A percentile compares a stretch with the other conserved stretches of the same genome.
These are phyloP conservation scores for Vulpes ferrilata DNA, from an alignment of 2,113 vertebrate genomes.

Conservation along the genomic window DNA sequence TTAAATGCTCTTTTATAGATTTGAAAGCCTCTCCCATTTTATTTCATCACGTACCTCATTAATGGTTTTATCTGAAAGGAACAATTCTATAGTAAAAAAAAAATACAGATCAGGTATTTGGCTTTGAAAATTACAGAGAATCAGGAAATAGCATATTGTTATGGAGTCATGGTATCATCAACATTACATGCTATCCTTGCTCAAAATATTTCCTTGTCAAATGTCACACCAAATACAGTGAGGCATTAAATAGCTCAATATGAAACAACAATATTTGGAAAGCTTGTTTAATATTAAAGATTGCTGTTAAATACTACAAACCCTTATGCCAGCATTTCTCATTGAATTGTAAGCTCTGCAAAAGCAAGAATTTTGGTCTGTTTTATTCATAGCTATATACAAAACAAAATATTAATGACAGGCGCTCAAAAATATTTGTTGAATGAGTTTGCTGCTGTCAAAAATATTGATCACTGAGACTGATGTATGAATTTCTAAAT, in stretches of 20 bases:
- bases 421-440: neutral
- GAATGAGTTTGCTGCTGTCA: neutral
- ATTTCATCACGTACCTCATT: neutral
- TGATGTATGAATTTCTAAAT: neutral
- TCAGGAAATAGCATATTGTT: neutral
- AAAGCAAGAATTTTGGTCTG: conserved; percentile 3
- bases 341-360: neutral
- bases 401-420: conserved; percentile 10
- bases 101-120: neutral
- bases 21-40: conserved; percentile 12
- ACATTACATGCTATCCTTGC: neutral
- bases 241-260: neutral
- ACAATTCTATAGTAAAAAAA: neutral
- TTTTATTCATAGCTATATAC: neutral
- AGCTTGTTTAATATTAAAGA: neutral
- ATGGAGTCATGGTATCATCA: neutral
- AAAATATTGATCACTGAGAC: neutral
- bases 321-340: neutral
- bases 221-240: neutral
- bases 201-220: neutral
- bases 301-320: neutral
- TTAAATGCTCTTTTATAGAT: conserved; percentile 4
- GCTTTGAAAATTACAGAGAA: conserved; percentile 23
- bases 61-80: neutral
- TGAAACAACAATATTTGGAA: neutral